Percentiles rank a stretch among this genome's conserved stretches.
Evolutionary conservation across 2,797 vertebrate species (phyloP).

Genomic region (Thripadectes ignobilis): DNA sequence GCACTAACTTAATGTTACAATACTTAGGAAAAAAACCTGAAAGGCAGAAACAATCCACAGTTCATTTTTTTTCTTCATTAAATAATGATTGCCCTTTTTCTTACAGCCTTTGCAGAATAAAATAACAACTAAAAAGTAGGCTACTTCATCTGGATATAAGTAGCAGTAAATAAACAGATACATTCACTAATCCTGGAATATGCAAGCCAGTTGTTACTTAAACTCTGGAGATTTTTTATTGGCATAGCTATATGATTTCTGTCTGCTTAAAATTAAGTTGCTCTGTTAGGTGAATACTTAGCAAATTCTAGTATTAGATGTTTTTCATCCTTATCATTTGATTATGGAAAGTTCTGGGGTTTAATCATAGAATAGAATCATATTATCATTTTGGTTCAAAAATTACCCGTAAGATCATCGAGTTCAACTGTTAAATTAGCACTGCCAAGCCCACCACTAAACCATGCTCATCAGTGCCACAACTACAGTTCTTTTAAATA

Average conservation of each 20-base stretch:
- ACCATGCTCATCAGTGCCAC: background rate
- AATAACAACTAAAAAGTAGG: background rate
- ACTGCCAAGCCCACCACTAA: background rate
- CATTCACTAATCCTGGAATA: background rate
- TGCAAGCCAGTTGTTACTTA: background rate
- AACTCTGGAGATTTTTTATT: background rate
- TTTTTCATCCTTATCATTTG: background rate
- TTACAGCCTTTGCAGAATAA: background rate
- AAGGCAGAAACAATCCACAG: background rate
- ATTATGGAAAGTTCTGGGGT: background rate
- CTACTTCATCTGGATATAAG: background rate
- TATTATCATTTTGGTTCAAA: background rate
- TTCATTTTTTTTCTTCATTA: background rate
- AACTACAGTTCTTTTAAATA: background rate
- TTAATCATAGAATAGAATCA: background rate
- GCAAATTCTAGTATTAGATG: background rate
- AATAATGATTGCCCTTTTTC: background rate
- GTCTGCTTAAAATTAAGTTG: background rate
- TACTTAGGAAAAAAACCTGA: background rate
- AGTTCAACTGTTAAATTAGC: background rate
- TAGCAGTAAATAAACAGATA: background rate
- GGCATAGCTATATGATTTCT: background rate
- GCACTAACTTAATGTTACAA: background rate
- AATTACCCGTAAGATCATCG: background rate
- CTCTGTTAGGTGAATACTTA: background rate